Conservation (phyloP, 2,797 vertebrate species). For the Etheostoma perlongum region DNA sequence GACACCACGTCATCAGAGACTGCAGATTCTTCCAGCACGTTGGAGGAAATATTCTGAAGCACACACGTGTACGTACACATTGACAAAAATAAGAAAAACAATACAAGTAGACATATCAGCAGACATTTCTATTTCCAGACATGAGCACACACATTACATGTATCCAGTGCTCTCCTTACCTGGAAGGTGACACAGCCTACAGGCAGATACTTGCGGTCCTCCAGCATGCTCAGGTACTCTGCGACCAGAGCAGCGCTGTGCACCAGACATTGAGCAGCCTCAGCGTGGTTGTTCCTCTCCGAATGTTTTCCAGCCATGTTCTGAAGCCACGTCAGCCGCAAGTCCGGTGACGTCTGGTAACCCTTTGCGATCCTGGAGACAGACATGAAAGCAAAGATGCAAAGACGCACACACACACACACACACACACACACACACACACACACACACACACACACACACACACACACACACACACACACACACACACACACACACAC, state of each 20-base stretch:
- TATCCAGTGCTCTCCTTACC: slow-evolving; percentile 72
- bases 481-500: not conserved
- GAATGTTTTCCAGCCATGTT: slow-evolving; percentile 99
- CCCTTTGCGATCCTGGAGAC: slow-evolving; percentile 94
- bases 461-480: slow-evolving; percentile 1
- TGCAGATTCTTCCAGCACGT: slow-evolving; percentile 98
- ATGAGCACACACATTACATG: not conserved
- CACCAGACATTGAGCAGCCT: slow-evolving; percentile 97
- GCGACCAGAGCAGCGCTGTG: slow-evolving; percentile 98
- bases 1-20: slow-evolving; percentile 99
- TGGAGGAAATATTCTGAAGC: slow-evolving; percentile 95
- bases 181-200: slow-evolving; percentile 99
- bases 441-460: not conserved
- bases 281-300: slow-evolving; percentile 96
- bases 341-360: slow-evolving; percentile 98
- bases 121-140: not conserved
- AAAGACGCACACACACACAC: not conserved
- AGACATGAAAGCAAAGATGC: slow-evolving; percentile 7
- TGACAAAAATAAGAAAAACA: not conserved
- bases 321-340: slow-evolving; percentile 97
- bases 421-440: slow-evolving; percentile 1
- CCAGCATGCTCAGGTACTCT: slow-evolving; percentile 98
- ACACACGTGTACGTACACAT: not conserved
- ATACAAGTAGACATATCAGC: not conserved
- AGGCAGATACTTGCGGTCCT: slow-evolving; percentile 98